These are phyloP conservation scores for Agrochola litura DNA, from an alignment of 2,888 invertebrate genomes.

Conservation along the genomic window DNA sequence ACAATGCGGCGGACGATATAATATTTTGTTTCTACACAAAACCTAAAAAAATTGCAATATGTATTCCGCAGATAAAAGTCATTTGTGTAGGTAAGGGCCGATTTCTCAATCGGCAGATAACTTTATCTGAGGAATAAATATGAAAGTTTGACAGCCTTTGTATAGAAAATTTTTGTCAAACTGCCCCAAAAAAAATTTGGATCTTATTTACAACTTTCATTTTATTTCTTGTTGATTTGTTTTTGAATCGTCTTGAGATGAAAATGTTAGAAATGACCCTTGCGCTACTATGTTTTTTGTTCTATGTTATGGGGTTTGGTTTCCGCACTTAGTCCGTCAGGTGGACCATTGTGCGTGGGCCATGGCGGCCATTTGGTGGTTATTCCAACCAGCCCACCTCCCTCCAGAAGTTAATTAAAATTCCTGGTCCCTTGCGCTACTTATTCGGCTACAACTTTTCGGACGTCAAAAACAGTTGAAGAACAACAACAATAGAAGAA, in stretches of 20 bases:
- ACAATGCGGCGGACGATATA: not conserved
- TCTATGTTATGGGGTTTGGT: too few species aligned
- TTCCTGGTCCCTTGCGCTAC: too few species aligned
- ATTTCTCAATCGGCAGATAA: not conserved
- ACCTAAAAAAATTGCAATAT: not conserved
- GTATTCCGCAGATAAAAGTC: not conserved
- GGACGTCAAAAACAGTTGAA: not conserved
- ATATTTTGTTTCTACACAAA: too few species aligned
- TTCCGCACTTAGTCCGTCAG: too few species aligned
- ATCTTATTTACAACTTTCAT: not conserved
- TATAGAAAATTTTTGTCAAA: not conserved
- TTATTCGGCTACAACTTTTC: not conserved
- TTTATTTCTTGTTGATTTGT: not conserved
- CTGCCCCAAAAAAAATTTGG: too few species aligned
- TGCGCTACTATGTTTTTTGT: too few species aligned
- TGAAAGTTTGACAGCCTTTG: not conserved
- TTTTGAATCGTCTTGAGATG: not conserved
- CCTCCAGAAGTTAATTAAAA: too few species aligned
- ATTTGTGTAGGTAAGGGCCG: not conserved
- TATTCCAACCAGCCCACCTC: too few species aligned
- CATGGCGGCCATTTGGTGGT: too few species aligned
- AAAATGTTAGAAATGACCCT: not conserved
- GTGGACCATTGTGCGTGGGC: too few species aligned
- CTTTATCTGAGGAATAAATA: not conserved
- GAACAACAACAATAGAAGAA: not conserved